Evolutionary conservation across 2,888 invertebrate species (phyloP), one percentile per base, ranked within the genome.

Genomic region (Sesia apiformis): DNA sequence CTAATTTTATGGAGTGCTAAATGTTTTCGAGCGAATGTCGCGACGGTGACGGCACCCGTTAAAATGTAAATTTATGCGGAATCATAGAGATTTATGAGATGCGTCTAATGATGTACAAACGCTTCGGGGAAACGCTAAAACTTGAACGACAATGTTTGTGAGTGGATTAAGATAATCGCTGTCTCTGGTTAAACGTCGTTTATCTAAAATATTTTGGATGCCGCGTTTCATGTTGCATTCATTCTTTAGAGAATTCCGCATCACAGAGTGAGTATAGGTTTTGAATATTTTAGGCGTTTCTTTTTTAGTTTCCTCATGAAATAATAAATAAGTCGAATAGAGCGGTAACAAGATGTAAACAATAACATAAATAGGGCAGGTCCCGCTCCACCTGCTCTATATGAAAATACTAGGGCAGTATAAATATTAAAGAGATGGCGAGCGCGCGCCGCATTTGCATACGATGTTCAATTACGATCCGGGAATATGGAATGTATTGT

Each of bases 391-490:
- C 83, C 84, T 83, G 84, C 76, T 69, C 66, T 57, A 57, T 63
- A 66, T 60, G 63, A 68, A 71, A 69, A 75, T 81, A 82, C 83
- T 64, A 79, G 76, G 79, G 60, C 60, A 65, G 63, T 69, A 84
- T 85, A 83, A 83, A 83, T 84, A 85, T 80, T 78, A 74, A 81
- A 73, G 78, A 84, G 81, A 78, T 72, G 75, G 76, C 74, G 70
- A 69, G 72, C 81, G 75, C 76, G 76, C 72, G 75, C 70, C 73
- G 63, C 76, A 78, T 84, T 84, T 83, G 77, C 84, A 84, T 84
- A 79, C 76, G 77, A 77, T 81, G 83, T 83, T 84, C 84, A 84
- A 86, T 86, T 86, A 85, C 80, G 74, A 71, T 69, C 73, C 72
- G 69, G 74, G 83, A 81, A 81, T 84, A 81, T 76, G 76, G 74